Base-by-base conservation (phyloP, 2,797 vertebrate genomes). In the Microctenopoma lineatum region DNA sequence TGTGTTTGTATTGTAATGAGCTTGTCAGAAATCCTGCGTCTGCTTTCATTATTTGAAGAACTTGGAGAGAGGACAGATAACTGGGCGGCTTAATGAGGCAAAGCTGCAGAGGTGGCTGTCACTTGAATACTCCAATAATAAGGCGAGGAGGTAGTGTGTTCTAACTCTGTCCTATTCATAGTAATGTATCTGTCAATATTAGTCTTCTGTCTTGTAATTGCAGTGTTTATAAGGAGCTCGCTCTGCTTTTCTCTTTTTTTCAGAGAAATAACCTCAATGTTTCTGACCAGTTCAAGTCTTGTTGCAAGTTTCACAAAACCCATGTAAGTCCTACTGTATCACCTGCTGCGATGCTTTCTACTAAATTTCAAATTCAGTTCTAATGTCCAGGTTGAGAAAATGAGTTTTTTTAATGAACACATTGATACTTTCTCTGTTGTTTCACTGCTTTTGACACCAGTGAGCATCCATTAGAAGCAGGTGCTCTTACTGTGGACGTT, bases 291-390 rank as follows among this genome's bases (percentile, higher is more conserved):
- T 80, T 91, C 93, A 58, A 93, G 90, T 79, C 88, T 94, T 27
- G 91, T 94, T 52, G 89, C 89, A 41, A 87, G 88, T 78, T 94
- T 94, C 69, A 89, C 88, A 2, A 92, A 87, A 73, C 39, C 58
- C 8, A 68, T 63, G 93, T 93, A 80, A 86, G 89, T 76, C 27
- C 2, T 11, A 41, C 58, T 51, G 65, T 58, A 1, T 5, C 13
- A 1, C 6, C 26, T 53, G 2, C 7, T 27, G 9, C 13, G 2
- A 48, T 36, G 29, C 4, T 41, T 41, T 13, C 14, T 14, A 14
- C 4, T 3, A 41, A 13, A 41, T 41, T 5, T 4, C 5, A 53
- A 27, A 45, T 36, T 13, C 1, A 38, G 18, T 29, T 12, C 13
- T 25, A 7, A 36, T 11, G 10, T 11, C 10, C 12, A 41, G 14